Evolutionary conservation across 2,888 invertebrate genomes (phyloP).

Genomic region (Eustalomyia histrio): DNA sequence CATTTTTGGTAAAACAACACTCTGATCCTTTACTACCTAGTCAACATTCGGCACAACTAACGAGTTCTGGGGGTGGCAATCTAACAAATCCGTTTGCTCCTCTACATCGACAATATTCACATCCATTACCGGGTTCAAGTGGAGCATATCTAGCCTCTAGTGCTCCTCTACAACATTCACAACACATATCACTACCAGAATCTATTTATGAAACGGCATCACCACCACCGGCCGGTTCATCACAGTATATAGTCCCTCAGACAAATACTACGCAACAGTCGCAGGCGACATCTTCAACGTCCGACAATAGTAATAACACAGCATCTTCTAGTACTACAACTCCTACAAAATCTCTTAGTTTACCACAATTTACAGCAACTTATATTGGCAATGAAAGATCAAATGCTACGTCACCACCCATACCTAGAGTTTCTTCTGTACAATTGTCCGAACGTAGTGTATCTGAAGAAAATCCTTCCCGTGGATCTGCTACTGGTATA

Average conservation of each 20-base stretch:
- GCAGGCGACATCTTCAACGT: conserved; percentile 34
- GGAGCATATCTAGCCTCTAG: conserved; percentile 55
- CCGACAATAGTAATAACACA: conserved; percentile 23
- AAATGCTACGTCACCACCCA: conserved; percentile 68
- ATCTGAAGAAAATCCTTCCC: conserved; percentile 52
- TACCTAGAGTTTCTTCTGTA: conserved; percentile 54
- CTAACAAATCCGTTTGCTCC: conserved; percentile 73
- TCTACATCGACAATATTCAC: conserved; percentile 81
- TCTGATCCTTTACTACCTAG: conserved; percentile 84
- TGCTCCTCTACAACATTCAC: conserved; percentile 74
- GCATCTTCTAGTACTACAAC: conserved; percentile 53
- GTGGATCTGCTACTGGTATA: conserved; percentile 34
- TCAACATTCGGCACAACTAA: conserved; percentile 79
- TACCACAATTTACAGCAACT: conserved; percentile 73
- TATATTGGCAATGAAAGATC: conserved; percentile 70
- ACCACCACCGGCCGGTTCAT: conserved; percentile 76
- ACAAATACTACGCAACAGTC: conserved; percentile 46
- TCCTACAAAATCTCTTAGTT: conserved; percentile 67
- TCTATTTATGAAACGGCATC: conserved; percentile 76
- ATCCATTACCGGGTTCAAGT: conserved; percentile 77
- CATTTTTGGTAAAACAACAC: conserved; percentile 84
- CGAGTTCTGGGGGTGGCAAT: conserved; percentile 71
- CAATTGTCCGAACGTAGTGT: conserved; percentile 53
- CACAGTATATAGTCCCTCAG: conserved; percentile 75
- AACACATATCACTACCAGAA: conserved; percentile 78